phyloP scores from a whole-genome alignment of 2,113 vertebrate genomes.

The Vidua macroura region DNA sequence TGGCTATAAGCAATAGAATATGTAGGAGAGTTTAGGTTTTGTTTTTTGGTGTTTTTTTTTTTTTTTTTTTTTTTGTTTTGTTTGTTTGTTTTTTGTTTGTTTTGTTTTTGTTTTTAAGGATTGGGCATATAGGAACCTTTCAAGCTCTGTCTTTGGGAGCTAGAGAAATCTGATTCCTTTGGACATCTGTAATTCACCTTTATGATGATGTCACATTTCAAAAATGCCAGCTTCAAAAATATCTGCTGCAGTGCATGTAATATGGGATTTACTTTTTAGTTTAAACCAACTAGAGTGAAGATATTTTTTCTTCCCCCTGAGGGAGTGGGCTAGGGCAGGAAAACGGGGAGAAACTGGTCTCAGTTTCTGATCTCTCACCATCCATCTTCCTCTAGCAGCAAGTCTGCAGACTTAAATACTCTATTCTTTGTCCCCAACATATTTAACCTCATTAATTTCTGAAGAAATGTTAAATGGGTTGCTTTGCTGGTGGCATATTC shows the following conservation, averaged over 20 bases:
- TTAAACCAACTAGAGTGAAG: background rate
- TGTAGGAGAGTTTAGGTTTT: background rate
- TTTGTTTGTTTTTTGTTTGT: background rate
- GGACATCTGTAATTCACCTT: slow-evolving; percentile 25
- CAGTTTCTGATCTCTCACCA: background rate
- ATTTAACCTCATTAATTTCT: background rate
- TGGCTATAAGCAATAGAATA: background rate
- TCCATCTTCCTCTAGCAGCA: background rate
- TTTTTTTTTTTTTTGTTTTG: background rate
- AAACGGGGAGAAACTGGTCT: background rate
- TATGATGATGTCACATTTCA: slow-evolving; percentile 15
- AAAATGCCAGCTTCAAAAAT: slow-evolving; percentile 31
- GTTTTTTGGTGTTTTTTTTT: too few relatives aligned
- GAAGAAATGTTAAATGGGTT: background rate
- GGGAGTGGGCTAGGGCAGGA: background rate
- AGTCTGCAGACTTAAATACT: background rate
- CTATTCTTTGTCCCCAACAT: background rate
- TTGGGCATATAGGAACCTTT: background rate
- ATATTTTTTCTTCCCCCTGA: background rate
- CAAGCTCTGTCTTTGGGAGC: background rate
- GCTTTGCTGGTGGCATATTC: background rate
- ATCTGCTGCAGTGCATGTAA: background rate
- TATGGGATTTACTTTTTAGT: background rate
- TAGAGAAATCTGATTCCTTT: slow-evolving; percentile 6
- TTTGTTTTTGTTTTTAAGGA: background rate